Conservation (phyloP, 2,113 vertebrate species). For the Bos javanicus region DNA sequence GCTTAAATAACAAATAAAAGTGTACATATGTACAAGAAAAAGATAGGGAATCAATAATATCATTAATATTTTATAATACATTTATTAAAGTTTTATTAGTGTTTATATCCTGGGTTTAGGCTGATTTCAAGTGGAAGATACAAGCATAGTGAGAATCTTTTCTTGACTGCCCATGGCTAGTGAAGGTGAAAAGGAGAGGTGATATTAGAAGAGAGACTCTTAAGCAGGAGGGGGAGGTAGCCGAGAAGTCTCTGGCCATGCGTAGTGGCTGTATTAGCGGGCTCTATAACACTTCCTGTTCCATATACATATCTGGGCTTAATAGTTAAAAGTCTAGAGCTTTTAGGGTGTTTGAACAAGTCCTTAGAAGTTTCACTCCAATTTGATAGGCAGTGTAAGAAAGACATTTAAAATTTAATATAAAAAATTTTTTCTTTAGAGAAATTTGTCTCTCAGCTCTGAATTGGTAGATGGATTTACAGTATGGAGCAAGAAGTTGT, state of each 20-base stretch:
- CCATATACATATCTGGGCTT: neutral
- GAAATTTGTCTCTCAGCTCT: neutral
- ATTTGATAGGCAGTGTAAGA: neutral
- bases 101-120: constrained; percentile 64
- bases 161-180: neutral
- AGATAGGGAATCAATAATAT: constrained; percentile 73
- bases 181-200: neutral
- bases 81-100: constrained; percentile 81
- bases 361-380: neutral
- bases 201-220: neutral
- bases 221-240: neutral
- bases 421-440: neutral
- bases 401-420: neutral
- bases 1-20: constrained; percentile 79
- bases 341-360: constrained; percentile 15
- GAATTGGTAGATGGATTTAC: neutral
- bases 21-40: constrained; percentile 71
- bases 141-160: constrained; percentile 46
- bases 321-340: neutral
- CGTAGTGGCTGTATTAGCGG: neutral
- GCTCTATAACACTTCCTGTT: neutral
- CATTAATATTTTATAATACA: constrained; percentile 80
- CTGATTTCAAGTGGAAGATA: constrained; percentile 66
- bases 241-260: neutral
- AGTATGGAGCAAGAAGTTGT: constrained; percentile 11